Base-by-base conservation (phyloP, 2,113 vertebrate species). In the Pardalotus punctatus region DNA sequence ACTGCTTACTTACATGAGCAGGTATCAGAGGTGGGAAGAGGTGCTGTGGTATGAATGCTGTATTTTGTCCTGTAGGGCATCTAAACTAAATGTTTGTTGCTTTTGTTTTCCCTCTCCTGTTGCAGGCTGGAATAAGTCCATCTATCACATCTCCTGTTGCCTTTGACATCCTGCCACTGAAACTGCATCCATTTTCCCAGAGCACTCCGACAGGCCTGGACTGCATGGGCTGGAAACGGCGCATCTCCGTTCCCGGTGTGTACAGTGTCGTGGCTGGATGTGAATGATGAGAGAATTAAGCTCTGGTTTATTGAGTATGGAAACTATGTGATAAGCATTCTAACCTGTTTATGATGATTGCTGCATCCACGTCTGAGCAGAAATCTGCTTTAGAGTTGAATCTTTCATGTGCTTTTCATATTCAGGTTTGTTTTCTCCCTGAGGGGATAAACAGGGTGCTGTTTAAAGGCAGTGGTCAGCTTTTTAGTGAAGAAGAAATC, bases 161-260 rank as follows among this genome's bases (percentile, higher is more conserved):
- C 80, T 98, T 98, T 80, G 89, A 92, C 36, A 91, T 96, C 27
- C 97, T 97, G 53, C 95, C 97, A 1, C 96, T 98, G 90, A 98
- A 98, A 76, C 94, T 97, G 65, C 98, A 97, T 31, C 88, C 97
- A 1, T 98, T 98, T 96, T 99, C 99, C 47, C 98, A 98, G 95
- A 99, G 99, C 96, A 98, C 98, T 31, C 99, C 99, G 0, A 96
- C 97, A 3, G 98, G 98, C 76, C 96, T 99, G 72, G 98, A 99
- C 97, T 98, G 96, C 8, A 36, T 98, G 81, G 98, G 98, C 86
- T 98, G 98, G 97, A 97, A 95, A 7, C 93, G 94, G 48, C 84
- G 65, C 27, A 6, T 93, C 69, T 97, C 97, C 5, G 95, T 85
- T 74, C 85, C 96, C 2, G 98, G 99, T 99, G 87, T 83, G 98